Evolutionary conservation across 1,140 invertebrate species (phyloP), one percentile per base, ranked within the genome.

Genomic region (Coelopa frigida): DNA sequence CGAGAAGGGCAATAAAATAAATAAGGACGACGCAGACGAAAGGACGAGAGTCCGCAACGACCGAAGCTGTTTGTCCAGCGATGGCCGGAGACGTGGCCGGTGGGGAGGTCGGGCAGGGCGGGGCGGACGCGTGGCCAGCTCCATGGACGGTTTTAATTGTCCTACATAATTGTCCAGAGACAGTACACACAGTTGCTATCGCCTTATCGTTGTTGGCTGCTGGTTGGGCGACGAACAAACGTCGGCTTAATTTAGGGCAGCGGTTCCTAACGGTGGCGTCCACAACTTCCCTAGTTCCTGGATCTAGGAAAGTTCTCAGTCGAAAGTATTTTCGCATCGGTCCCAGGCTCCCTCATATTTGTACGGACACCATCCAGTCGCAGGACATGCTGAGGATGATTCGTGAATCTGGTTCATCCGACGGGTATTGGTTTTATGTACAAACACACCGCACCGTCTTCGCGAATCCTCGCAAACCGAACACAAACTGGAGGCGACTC

Each of bases 281-380:
- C 32, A n/a, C 24, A 18, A n/a, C n/a, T 42, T 7, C 22, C 14
- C 40, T 11, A 42, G 24, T 29, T 29, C 20, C 22, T 29, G 7
- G 7, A 17, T 17, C 10, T n/a, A 29, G 6, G 15, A 4, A 10
- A 14, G 18, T 41, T 8, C 18, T n/a, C 12, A n/a, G n/a, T n/a
- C n/a, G n/a, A 42, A 42, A 20, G 23, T 20, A 17, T n/a, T 31
- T 42, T 42, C 23, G 27, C 32, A 42, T 42, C 40, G 40, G 40
- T 26, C 29, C 14, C 22, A 7, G 20, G 22, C 22, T 26, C 22
- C 17, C 22, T 10, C n/a, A n/a, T n/a, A n/a, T n/a, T n/a, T n/a
- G n/a, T n/a, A n/a, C n/a, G n/a, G n/a, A n/a, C n/a, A n/a, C n/a
- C n/a, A n/a, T n/a, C n/a, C n/a, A n/a, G n/a, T n/a, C n/a, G n/a